Conservation (phyloP, 1,140 invertebrate genomes). For the Drosophila carrolli region DNA sequence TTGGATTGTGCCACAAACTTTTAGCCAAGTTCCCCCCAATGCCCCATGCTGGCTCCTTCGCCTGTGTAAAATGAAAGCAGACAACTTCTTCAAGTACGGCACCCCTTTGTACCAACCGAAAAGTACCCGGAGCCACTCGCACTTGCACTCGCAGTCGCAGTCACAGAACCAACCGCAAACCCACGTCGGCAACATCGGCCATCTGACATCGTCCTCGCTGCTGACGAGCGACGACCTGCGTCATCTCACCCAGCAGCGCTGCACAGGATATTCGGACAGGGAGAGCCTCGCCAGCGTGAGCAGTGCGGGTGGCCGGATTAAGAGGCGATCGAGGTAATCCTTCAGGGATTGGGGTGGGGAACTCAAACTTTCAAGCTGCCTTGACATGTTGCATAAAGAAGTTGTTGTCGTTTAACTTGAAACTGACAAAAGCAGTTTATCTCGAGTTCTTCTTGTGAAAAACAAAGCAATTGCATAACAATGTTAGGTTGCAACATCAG, state of each 20-base stretch:
- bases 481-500: conserved; percentile 1
- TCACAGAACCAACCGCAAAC: conserved; percentile 54
- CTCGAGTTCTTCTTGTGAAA: background rate
- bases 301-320: conserved; percentile 61
- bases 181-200: conserved; percentile 47
- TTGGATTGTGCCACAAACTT: conserved; percentile 60
- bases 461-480: conserved; percentile 28
- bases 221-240: conserved; percentile 67
- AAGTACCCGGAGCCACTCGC: conserved; percentile 68
- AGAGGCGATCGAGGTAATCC: conserved; percentile 63
- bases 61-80: conserved; percentile 79
- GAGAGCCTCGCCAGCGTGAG: conserved; percentile 72
- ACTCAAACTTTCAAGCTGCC: conserved; percentile 13
- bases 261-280: conserved; percentile 59
- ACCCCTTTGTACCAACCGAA: conserved; percentile 74
- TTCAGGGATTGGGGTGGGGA: background rate
- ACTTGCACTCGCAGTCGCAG: conserved; percentile 50
- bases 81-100: conserved; percentile 77
- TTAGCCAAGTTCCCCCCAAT: conserved; percentile 22
- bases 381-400: background rate
- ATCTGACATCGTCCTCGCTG: conserved; percentile 45
- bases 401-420: background rate
- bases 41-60: conserved; percentile 1
- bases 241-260: conserved; percentile 51
- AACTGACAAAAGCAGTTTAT: conserved; percentile 27